These are phyloP conservation scores for Poeciliopsis presidionis DNA, from an alignment of 2,797 vertebrate species.

Conservation along the genomic window DNA sequence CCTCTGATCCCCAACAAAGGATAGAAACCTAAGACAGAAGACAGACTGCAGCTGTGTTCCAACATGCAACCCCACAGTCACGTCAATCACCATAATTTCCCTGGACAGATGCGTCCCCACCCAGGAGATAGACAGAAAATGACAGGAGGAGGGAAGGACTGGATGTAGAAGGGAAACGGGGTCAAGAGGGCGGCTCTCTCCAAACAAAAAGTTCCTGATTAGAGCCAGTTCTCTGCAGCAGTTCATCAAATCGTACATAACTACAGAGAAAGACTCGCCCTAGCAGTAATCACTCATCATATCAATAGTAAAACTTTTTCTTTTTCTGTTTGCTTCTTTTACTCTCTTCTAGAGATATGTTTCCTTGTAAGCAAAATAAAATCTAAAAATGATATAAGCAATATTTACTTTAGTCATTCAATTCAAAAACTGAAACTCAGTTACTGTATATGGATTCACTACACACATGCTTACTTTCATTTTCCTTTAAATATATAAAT, in stretches of 20 bases:
- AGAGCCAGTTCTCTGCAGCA: conserved; percentile 33
- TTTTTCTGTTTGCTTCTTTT: conserved; percentile 8
- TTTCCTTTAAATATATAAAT: neutral
- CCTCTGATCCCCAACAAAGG: conserved; percentile 56
- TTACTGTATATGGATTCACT: neutral
- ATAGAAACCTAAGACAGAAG: conserved; percentile 55
- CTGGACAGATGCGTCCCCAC: conserved; percentile 56
- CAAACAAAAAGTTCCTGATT: conserved; percentile 5
- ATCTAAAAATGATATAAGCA: neutral
- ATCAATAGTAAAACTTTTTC: neutral
- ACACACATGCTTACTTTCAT: neutral
- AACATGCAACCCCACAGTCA: conserved; percentile 43
- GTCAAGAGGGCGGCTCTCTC: conserved; percentile 9
- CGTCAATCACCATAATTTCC: conserved; percentile 63
- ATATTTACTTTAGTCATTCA: neutral
- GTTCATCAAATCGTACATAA: conserved; percentile 49
- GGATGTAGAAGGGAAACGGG: neutral
- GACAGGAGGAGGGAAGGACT: conserved; percentile 8
- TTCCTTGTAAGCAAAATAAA: conserved; percentile 39
- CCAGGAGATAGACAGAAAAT: conserved; percentile 49
- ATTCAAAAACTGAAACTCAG: neutral
- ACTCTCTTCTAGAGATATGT: conserved; percentile 37
- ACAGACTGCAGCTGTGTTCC: conserved; percentile 64
- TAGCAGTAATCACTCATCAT: conserved; percentile 37
- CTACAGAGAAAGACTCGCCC: conserved; percentile 55